Evolutionary conservation across 1,140 invertebrate species (phyloP).

Genomic region (Hycleus phaleratus): DNA sequence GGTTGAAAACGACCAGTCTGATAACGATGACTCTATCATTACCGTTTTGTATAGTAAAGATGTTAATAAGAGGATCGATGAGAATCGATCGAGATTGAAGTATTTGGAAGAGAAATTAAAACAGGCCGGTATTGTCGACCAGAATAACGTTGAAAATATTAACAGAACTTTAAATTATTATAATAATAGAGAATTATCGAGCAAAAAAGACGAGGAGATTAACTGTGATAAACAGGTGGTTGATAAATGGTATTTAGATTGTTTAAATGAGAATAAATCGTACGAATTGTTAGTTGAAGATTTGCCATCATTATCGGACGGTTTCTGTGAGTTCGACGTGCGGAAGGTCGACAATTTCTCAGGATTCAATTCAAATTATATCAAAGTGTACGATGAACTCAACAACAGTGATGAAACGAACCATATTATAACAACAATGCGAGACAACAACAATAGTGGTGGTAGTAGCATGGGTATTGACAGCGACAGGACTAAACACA

Average conservation of each 20-base stretch:
- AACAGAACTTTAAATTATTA: neutral
- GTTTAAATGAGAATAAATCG: neutral
- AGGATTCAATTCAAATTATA: slow-evolving; percentile 16
- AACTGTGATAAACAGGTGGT: slow-evolving; percentile 18
- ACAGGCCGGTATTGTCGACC: slow-evolving; percentile 30
- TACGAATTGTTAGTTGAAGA: neutral
- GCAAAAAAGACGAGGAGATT: neutral
- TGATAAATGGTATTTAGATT: slow-evolving; percentile 6
- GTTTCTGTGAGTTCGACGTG: slow-evolving; percentile 34
- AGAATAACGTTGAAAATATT: neutral
- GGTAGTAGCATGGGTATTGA: slow-evolving; percentile 41
- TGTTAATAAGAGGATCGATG: slow-evolving; percentile 27
- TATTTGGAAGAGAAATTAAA: slow-evolving; percentile 33
- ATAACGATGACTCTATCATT: neutral
- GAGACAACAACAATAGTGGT: slow-evolving; percentile 1
- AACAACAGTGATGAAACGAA: slow-evolving; percentile 19
- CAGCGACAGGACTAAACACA: slow-evolving; percentile 33
- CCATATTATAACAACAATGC: slow-evolving; percentile 17
- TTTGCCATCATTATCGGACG: neutral
- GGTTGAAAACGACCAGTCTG: neutral
- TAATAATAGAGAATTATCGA: neutral
- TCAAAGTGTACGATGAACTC: slow-evolving; percentile 34
- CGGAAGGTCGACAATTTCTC: slow-evolving; percentile 19
- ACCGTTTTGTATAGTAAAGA: slow-evolving; percentile 27
- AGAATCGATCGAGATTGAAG: slow-evolving; percentile 28